phyloP scores from a whole-genome alignment of 2,113 vertebrate species.

The Eptesicus fuscus region DNA sequence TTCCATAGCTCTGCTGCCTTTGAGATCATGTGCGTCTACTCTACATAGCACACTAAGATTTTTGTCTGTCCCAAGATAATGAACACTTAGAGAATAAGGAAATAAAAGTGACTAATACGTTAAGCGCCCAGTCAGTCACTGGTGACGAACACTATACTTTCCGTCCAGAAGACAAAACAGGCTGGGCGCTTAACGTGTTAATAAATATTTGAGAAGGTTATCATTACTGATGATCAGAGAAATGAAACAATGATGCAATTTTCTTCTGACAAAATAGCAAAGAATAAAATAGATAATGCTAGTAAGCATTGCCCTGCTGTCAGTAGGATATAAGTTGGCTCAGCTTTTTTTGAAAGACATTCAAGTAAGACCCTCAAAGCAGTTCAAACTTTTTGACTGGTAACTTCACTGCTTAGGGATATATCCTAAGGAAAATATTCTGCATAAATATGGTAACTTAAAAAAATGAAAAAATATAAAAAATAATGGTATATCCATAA shows the following conservation, averaged over 20 bases:
- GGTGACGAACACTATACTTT: too few relatives aligned
- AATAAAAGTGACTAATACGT: neutral
- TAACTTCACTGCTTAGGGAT: neutral
- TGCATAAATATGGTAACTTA: neutral
- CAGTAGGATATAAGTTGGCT: neutral
- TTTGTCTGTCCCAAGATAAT: neutral
- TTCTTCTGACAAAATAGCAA: conserved; percentile 10
- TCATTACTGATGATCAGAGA: neutral
- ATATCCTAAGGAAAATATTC: neutral
- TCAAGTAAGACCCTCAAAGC: neutral
- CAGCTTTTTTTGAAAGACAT: neutral
- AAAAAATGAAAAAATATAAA: neutral
- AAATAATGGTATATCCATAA: neutral
- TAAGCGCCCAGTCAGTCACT: too few relatives aligned
- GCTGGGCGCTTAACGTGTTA: too few relatives aligned
- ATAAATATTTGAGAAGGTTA: neutral
- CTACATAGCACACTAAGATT: neutral
- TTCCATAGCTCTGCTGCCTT: neutral
- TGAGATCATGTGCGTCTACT: neutral
- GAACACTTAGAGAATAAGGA: neutral
- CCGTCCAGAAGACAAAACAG: too few relatives aligned
- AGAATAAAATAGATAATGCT: conserved; percentile 1
- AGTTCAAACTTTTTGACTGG: conserved; percentile 11
- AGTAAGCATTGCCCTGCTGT: neutral
- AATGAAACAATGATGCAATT: neutral